Base-by-base conservation (phyloP, 2,888 invertebrate genomes). In the Chouioia cunea region DNA sequence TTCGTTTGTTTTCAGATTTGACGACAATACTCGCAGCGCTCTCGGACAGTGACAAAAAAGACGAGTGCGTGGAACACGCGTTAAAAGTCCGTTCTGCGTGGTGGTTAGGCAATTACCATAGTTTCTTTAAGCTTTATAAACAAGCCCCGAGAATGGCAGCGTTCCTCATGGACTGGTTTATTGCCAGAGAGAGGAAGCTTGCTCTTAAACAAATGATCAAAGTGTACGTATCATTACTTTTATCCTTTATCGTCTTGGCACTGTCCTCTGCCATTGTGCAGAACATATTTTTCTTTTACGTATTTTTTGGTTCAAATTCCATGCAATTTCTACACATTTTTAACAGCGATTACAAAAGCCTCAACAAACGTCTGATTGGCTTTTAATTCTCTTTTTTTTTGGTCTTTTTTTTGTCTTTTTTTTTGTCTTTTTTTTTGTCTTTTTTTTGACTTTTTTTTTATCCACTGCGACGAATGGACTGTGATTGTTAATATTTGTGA, bases 81-180 rank as follows among this genome's bases (percentile, higher is more conserved):
- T 88, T 99, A 74, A 90, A 93, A 85, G 91, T 99, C 75, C 91
- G 97, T 77, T 93, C 95, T 76, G 97, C 98, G 18, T 99, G 97
- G 97, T 92, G 95, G 75, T 90, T 95, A 79, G 93, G 93, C 79
- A 97, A 99, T 88, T 95, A 95, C 87, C 93, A 95, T 85, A 92
- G 91, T 85, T 94, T 99, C 87, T 99, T 99, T 89, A 89, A 92
- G 81, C 88, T 99, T 73, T 99, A 98, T 87, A 91, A 90, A 82
- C 87, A 88, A 73, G 94, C 99, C 50, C 99, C 99, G 20, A 90
- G 94, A 83, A 99, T 99, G 99, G 93, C 96, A 56, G 95, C 95
- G 70, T 97, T 95, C 87, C 90, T 99, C 77, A 94, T 99, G 88
- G 98, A 99, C 88, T 97, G 98, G 97, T 99, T 99, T 90, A 91